Base-by-base conservation (phyloP, 2,113 vertebrate species). In the Tachuris rubrigastra region DNA sequence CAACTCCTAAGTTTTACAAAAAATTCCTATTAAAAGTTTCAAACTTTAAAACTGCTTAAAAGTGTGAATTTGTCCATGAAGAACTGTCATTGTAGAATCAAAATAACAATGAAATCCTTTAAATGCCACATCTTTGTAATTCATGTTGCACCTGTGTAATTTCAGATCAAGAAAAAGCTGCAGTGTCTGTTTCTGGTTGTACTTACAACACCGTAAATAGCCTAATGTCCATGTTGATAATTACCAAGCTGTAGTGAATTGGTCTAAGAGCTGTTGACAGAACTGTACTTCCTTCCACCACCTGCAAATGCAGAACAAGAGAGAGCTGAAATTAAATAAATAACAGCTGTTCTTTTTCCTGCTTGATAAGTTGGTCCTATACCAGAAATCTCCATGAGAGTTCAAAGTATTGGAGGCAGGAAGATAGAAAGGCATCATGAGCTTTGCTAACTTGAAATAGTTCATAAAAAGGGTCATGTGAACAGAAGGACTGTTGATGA, bases 271-370 rank as follows among this genome's bases (percentile, higher is more conserved):
- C 58, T 72, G 60, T 75, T 85, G 50, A 41, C 89, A 91, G 53
- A 62, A 59, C 44, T 62, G 6, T 87, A 11, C 41, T 87, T 95
- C 81, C 65, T 95, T 94, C 62, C 30, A 87, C 60, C 73, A 94
- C 77, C 63, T 96, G 49, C 88, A 86, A 88, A 85, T 66, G 56
- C 24, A 92, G 66, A 77, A 31, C 60, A 59, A 93, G 56, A 91
- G 74, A 94, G 73, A 83, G 23, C 42, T 94, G 50, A 94, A 80
- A 20, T 65, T 35, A 87, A 92, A 76, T 84, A 95, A 91, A 80
- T 76, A 91, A 60, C 81, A 92, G 75, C 82, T 95, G 52, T 67
- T 78, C 67, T 91, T 89, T 60, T 75, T 65, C 28, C 59, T 90
- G 78, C 41, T 91, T 72, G 60, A 15, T 58, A 86, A 71, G 14